Percentiles rank a stretch among this genome's conserved stretches.
Evolutionary conservation across 1,140 invertebrate species (phyloP).

Genomic region (Cyclina sinensis): DNA sequence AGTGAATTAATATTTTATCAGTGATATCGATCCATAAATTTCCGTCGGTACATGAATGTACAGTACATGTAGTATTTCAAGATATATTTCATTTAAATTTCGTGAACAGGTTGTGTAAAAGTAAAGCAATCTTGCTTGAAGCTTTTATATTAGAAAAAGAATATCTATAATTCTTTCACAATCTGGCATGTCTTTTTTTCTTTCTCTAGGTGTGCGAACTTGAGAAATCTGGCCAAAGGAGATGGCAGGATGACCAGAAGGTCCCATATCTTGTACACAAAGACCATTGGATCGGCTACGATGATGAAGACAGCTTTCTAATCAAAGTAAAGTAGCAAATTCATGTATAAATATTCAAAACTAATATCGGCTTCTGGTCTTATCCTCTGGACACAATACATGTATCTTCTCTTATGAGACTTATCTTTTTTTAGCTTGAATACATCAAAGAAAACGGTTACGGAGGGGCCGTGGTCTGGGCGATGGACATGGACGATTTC

Average conservation of each 20-base stretch:
- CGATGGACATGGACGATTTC: slow-evolving; percentile 98
- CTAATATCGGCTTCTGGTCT: too few species aligned
- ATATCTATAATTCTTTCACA: too few species aligned
- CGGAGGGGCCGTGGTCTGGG: slow-evolving; percentile 98
- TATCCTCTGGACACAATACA: background rate
- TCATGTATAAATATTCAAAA: background rate
- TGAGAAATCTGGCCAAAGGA: background rate
- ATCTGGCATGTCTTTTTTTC: too few species aligned
- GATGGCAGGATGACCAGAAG: slow-evolving; percentile 87
- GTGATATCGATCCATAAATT: too few species aligned
- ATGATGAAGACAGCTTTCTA: slow-evolving; percentile 92
- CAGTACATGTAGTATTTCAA: too few species aligned
- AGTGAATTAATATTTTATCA: too few species aligned
- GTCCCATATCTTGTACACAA: slow-evolving; percentile 92
- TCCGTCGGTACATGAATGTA: too few species aligned
- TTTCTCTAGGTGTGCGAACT: slow-evolving; percentile 40
- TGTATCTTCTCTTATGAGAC: background rate
- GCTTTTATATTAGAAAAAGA: too few species aligned
- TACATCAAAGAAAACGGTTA: slow-evolving; percentile 94
- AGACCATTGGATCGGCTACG: slow-evolving; percentile 96
- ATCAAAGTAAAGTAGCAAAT: slow-evolving; percentile 89
- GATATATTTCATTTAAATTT: too few species aligned
- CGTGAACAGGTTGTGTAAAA: too few species aligned
- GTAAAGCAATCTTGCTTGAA: too few species aligned
- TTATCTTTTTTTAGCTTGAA: slow-evolving; percentile 6